Conservation (phyloP, 2,113 vertebrate species). For the Trogon melanurus region DNA sequence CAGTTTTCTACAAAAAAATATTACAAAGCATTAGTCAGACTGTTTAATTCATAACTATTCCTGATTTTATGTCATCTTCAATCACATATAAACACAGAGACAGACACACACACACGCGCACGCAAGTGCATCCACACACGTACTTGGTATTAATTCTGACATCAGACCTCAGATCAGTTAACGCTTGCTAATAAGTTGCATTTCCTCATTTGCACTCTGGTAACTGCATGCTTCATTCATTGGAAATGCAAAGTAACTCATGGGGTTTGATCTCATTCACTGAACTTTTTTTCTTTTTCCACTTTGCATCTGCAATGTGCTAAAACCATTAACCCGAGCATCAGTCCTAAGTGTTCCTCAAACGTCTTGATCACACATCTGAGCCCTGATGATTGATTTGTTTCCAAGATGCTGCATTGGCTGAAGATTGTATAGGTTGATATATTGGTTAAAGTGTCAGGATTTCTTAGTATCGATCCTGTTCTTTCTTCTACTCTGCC, state of each 20-base stretch:
- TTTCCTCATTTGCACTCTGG: neutral
- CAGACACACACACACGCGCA: neutral
- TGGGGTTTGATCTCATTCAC: neutral
- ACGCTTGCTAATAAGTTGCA: fast-evolving
- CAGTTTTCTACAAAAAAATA: neutral
- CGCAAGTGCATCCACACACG: neutral
- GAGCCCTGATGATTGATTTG: neutral
- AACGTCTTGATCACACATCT: neutral
- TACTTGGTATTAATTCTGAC: neutral
- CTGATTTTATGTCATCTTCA: neutral
- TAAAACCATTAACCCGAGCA: neutral
- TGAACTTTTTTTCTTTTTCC: neutral
- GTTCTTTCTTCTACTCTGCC: too few species aligned
- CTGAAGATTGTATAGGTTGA: neutral
- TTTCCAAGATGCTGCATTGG: neutral
- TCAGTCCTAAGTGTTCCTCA: neutral
- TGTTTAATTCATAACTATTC: neutral
- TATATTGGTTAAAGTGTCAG: neutral
- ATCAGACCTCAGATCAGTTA: neutral
- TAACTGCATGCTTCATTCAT: neutral
- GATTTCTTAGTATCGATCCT: neutral
- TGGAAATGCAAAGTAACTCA: neutral
- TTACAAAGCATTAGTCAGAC: neutral
- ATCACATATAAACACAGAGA: neutral
- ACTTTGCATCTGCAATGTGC: neutral